Conservation (phyloP, 2,888 invertebrate species). For the Pterostichus niger region DNA sequence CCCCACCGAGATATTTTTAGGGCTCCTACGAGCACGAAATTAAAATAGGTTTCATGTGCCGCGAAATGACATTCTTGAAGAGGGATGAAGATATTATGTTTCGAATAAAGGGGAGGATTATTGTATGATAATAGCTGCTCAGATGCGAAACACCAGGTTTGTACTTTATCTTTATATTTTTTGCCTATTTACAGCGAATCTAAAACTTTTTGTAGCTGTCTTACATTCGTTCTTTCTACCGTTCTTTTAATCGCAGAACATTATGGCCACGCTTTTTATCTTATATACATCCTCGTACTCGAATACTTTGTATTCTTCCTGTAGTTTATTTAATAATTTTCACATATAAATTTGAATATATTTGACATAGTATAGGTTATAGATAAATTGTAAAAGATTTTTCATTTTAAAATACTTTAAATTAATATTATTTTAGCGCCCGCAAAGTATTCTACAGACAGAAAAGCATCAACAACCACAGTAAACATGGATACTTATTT, state of each 20-base stretch:
- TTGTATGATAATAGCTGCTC: slow-evolving; percentile 53
- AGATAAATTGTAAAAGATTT: no score
- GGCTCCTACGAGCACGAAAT: slow-evolving; percentile 34
- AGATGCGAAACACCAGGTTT: slow-evolving; percentile 48
- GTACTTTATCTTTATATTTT: slow-evolving; percentile 24
- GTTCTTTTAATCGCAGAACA: neutral
- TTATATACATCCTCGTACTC: no score
- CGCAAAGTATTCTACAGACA: no score
- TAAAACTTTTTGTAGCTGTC: slow-evolving; percentile 1
- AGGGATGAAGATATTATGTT: slow-evolving; percentile 59
- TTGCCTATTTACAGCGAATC: slow-evolving; percentile 15
- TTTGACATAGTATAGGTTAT: no score
- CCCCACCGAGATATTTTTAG: slow-evolving; percentile 40
- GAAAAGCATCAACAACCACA: no score
- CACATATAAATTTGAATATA: no score
- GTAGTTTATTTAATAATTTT: no score
- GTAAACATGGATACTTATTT: no score
- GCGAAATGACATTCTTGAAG: slow-evolving; percentile 36
- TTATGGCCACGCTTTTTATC: no score
- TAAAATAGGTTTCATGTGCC: slow-evolving; percentile 54
- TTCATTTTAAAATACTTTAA: no score
- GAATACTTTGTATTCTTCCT: no score
- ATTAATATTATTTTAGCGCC: no score
- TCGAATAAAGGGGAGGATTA: slow-evolving; percentile 55
- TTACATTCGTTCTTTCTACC: neutral